phyloP scores from a whole-genome alignment of 2,797 vertebrate genomes.

The Lutjanus campechanus region DNA sequence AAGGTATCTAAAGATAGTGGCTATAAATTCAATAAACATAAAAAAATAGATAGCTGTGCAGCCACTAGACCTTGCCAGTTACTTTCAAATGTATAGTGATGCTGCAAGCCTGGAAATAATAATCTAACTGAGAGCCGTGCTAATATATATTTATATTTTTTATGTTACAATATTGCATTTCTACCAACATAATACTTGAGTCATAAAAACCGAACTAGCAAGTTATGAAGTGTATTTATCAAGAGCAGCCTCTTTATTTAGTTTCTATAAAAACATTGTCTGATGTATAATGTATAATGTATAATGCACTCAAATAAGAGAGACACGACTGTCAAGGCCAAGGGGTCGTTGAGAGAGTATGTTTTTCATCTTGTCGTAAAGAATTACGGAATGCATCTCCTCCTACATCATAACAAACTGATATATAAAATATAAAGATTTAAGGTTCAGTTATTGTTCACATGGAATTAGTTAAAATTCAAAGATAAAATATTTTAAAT shows the following conservation, averaged over 20 bases:
- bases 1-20: not conserved
- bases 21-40: not conserved
- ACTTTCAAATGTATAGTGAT: not conserved
- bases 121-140: not conserved
- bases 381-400: slow-evolving; percentile 18
- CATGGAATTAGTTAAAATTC: not conserved
- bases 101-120: not conserved
- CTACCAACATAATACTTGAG: not conserved
- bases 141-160: not conserved
- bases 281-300: not conserved
- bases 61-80: slow-evolving; percentile 1
- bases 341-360: slow-evolving; percentile 8
- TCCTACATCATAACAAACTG: not conserved
- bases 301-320: slow-evolving; percentile 3
- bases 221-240: slow-evolving; percentile 15
- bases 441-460: slow-evolving; percentile 14
- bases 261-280: not conserved
- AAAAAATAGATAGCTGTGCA: not conserved
- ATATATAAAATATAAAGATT: not conserved
- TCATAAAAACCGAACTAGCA: slow-evolving; percentile 8
- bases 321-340: not conserved
- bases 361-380: slow-evolving; percentile 17
- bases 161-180: slow-evolving; percentile 2
- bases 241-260: not conserved
- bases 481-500: not conserved